A percentile compares a stretch with the other conserved stretches of the same genome.
Evolutionary conservation across 2,797 vertebrate species (phyloP).

Genomic region (Argya squamiceps): DNA sequence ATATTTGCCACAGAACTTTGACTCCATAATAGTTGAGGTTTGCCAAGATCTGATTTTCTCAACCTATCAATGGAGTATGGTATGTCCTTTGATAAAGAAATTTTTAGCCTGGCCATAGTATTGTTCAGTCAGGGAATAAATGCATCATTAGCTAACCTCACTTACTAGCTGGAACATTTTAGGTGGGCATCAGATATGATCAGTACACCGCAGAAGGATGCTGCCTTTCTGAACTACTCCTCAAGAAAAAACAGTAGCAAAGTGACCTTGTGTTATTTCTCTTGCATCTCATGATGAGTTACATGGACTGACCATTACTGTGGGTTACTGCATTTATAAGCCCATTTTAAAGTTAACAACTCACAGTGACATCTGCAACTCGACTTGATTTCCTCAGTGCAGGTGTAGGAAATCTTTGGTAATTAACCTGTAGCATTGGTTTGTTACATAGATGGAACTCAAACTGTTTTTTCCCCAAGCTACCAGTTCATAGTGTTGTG

Average conservation of each 20-base stretch:
- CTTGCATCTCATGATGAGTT: background rate
- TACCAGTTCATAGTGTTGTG: background rate
- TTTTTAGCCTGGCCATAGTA: background rate
- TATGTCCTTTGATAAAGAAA: background rate
- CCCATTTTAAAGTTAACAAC: background rate
- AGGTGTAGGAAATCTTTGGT: background rate
- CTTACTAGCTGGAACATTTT: background rate
- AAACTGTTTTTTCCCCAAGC: background rate
- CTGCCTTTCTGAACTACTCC: background rate
- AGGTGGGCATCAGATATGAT: background rate
- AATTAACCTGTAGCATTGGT: background rate
- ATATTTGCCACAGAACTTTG: background rate
- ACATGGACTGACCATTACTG: background rate
- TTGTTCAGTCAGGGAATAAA: background rate
- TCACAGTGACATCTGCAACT: background rate
- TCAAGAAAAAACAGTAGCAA: background rate
- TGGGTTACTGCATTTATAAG: background rate
- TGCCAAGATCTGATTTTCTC: background rate
- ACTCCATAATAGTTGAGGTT: background rate
- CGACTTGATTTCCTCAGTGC: background rate
- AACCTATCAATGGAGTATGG: rapidly evolving
- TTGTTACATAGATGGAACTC: background rate
- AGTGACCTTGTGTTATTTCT: background rate
- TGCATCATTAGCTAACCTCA: background rate
- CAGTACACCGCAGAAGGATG: background rate